phyloP scores from a whole-genome alignment of 2,888 invertebrate species.

The Muscina levida region DNA sequence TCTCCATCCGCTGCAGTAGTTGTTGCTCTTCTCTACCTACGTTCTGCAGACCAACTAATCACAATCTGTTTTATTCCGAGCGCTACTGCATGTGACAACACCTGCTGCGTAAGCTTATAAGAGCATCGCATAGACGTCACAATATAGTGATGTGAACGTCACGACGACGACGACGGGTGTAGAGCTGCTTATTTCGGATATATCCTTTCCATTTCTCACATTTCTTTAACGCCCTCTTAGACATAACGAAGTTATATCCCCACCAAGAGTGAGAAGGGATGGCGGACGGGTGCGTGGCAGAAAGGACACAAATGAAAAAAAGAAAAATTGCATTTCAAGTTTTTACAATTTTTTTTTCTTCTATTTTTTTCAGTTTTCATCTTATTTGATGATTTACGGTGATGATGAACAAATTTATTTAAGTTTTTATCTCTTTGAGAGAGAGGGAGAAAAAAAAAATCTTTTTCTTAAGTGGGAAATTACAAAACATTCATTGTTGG shows the following conservation, averaged over 20 bases:
- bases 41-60: no score
- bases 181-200: constrained; percentile 21
- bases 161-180: constrained; percentile 3
- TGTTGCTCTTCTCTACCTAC: not conserved
- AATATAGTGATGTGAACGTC: constrained; percentile 50
- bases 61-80: no score
- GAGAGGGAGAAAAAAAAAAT: no score
- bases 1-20: constrained; percentile 14
- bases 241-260: not conserved
- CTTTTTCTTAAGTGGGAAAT: constrained; percentile 11
- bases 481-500: constrained; percentile 19
- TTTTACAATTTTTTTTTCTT: no score
- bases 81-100: constrained; percentile 13
- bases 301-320: not conserved
- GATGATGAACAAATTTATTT: constrained; percentile 19
- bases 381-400: constrained; percentile 20
- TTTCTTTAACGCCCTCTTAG: constrained; percentile 40
- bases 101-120: constrained; percentile 54
- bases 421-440: not conserved
- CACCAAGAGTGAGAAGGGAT: not conserved
- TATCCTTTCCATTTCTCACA: constrained; percentile 27
- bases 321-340: constrained; percentile 14
- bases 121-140: constrained; percentile 16
- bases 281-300: not conserved
- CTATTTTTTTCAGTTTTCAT: not conserved